Base-by-base conservation (phyloP, 2,113 vertebrate species). In the Turnix velox region DNA sequence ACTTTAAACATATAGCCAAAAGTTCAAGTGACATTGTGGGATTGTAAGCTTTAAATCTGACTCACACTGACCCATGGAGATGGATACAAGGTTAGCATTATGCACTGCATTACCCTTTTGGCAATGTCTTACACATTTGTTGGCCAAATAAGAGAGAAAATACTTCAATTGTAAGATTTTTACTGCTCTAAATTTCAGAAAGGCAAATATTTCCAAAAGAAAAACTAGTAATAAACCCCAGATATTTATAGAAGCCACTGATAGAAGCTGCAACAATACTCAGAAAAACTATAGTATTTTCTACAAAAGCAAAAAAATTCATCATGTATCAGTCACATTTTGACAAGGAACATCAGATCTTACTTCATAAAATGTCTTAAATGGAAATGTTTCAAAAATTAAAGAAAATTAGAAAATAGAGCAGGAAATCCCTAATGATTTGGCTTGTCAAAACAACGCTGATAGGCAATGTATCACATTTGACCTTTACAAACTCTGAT, bases 401-500 rank as follows among this genome's bases (percentile, higher is more conserved):
- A 75, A 65, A 75, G 20, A 55, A 51, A 79, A 88, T 40, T 25
- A 67, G 19, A 73, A 76, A 84, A 85, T 18, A 18, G 28, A 83
- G 10, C 30, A 66, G 91, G 72, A 93, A 92, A 91, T 67, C 35
- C 65, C 49, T 25, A 33, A 25, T 37, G 92, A 52, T 49, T 31
- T 23, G 35, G 11, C 19, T 61, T 57, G 72, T 71, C 73, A 88
- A 61, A 39, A 74, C 84, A 84, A 84, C 46, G 30, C n/a, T 77
- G 79, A 87, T 54, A 77, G 52, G 27, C 43, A 79, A 94, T 84
- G 57, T 37, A 88, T 94, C 37, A 80, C 65, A 43, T 87, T 84
- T 94, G 91, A 94, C 91, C 83, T 81, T 5, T 18, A n/a, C 52
- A 72, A 94, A 77, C 88, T 94, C 73, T 42, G 82, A 94, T 82